Evolutionary conservation across 1,140 invertebrate genomes (phyloP).

Genomic region (Eriosoma lanigerum): DNA sequence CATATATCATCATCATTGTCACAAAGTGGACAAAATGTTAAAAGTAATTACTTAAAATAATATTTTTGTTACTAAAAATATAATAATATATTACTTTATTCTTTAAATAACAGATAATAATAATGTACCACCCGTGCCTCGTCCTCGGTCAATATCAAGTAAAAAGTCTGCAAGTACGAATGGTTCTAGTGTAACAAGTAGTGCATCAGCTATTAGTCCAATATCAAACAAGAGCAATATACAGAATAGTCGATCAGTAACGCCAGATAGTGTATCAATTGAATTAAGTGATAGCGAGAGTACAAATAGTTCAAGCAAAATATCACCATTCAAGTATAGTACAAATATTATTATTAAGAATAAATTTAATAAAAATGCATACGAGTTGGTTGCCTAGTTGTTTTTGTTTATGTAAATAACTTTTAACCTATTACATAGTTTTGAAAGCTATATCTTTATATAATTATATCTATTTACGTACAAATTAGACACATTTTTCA

Average conservation of each 20-base stretch:
- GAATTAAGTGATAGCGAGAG: conserved; percentile 37
- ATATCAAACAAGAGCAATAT: conserved; percentile 34
- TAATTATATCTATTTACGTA: too few species aligned
- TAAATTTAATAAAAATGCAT: too few species aligned
- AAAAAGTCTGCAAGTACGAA: conserved; percentile 24
- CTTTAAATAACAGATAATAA: neutral
- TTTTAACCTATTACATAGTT: too few species aligned
- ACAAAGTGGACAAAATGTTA: conserved; percentile 6
- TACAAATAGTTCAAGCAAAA: conserved; percentile 21
- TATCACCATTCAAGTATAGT: conserved; percentile 22
- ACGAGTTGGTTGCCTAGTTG: too few species aligned
- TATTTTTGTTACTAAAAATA: neutral
- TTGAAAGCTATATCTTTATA: too few species aligned
- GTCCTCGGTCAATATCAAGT: conserved; percentile 26
- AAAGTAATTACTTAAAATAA: conserved; percentile 15
- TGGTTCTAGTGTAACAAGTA: conserved; percentile 25
- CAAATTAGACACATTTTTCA: too few species aligned
- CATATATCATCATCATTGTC: neutral
- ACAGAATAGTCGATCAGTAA: conserved; percentile 16
- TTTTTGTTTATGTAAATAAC: too few species aligned
- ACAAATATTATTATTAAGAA: neutral
- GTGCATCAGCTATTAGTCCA: neutral
- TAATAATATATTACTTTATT: neutral
- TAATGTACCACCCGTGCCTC: conserved; percentile 8
- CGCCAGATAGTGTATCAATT: conserved; percentile 37